Evolutionary conservation across 2,888 invertebrate species (phyloP), one percentile per base, ranked within the genome.

Genomic region (Lissonota sp.): DNA sequence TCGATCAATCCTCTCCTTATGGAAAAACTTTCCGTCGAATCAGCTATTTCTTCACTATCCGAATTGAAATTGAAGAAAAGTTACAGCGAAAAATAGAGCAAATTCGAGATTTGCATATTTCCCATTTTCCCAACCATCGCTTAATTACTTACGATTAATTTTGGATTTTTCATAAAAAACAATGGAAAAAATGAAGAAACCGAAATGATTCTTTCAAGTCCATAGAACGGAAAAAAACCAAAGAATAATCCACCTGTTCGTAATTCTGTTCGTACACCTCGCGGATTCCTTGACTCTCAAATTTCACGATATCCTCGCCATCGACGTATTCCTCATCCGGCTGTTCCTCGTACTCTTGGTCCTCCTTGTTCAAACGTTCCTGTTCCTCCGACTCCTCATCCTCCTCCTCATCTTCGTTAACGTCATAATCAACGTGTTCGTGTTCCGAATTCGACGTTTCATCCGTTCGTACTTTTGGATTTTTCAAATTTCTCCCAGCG

Each of bases 401-500:
- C 42, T 80, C 71, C 42, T 80, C 73, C 71, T 83, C 85, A 6
- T 75, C 82, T 2, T 84, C 86, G 8, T 80, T 80, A 40, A 83
- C 80, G 4, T 85, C 87, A 26, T 83, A 84, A 51, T 87, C 86
- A 4, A 79, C 80, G 6, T 85, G 86, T 6, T 89, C 89, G 5
- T 89, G 88, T 53, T 91, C 91, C 4, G 89, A 91, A 51, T 85
- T 82, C 0, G 90, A 89, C 1, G 88, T 86, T 4, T 87, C 88
- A 14, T 85, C 85, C 10, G 82, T 82, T 1, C 69, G 74, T 5
- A 81, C 75, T 44, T 86, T 84, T 1, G 84, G 66, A 10, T 86
- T 87, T 58, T 88, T 90, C 16, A 86, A 85, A 67, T 89, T 90
- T 40, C 92, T 88, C 5, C 88, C 91, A n/a, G 89, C 86, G 5